phyloP scores from a whole-genome alignment of 2,797 vertebrate species.

The Eleutherodactylus coqui region DNA sequence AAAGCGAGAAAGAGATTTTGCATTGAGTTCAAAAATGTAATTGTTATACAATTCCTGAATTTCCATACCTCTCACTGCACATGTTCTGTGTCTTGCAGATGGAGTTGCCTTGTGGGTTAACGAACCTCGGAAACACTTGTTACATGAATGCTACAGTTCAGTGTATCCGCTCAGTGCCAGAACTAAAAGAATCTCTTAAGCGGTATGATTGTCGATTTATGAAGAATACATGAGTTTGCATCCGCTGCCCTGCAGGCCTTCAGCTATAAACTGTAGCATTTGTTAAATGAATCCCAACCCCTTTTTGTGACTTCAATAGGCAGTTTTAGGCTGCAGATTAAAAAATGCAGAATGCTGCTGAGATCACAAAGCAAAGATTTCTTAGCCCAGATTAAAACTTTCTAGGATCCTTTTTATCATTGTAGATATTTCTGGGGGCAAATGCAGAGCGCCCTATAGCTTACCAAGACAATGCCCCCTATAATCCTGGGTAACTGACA shows the following conservation, averaged over 20 bases:
- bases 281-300: background rate
- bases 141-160: conserved; percentile 99
- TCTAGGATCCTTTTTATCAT: background rate
- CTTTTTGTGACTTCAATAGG: background rate
- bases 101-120: conserved; percentile 96
- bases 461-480: too few relatives aligned
- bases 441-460: background rate
- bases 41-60: background rate
- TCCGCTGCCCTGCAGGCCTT: background rate
- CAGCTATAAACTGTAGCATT: background rate
- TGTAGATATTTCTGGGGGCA: background rate
- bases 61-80: background rate
- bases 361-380: background rate
- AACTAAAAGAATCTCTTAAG: conserved; percentile 93
- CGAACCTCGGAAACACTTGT: conserved; percentile 98
- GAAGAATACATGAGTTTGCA: background rate
- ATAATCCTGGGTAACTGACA: background rate
- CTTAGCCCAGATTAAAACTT: too few relatives aligned
- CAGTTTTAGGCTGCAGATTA: background rate
- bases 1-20: too few relatives aligned
- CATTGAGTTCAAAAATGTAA: too few relatives aligned
- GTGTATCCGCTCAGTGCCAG: conserved; percentile 97
- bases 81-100: conserved; percentile 79
- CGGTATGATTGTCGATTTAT: conserved; percentile 76
- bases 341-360: background rate